Percentiles rank a stretch among this genome's conserved stretches.
Evolutionary conservation across 92 coral and sea anemone genomes (phyloP).

Genomic region (Palythoa grandiflora): DNA sequence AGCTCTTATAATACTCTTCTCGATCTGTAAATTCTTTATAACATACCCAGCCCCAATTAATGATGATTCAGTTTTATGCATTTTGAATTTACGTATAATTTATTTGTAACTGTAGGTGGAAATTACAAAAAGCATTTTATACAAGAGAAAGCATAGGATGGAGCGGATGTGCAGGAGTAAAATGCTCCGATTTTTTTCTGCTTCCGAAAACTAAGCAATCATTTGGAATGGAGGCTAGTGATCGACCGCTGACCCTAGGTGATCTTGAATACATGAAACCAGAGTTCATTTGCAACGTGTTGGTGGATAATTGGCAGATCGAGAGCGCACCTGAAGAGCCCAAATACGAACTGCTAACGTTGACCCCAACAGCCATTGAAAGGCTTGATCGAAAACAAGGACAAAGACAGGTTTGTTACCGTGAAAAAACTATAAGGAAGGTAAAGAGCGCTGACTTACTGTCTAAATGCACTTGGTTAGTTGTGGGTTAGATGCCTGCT

Average conservation of each 20-base stretch:
- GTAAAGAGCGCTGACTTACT: no score
- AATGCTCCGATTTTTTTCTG: slow-evolving; percentile 46
- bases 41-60: no score
- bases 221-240: slow-evolving; percentile 8
- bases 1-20: no score
- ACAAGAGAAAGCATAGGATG: slow-evolving; percentile 40
- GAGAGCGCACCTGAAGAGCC: slow-evolving; percentile 42
- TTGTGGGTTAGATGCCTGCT: no score
- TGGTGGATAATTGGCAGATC: slow-evolving; percentile 52
- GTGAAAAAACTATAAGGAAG: no score
- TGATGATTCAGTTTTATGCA: no score
- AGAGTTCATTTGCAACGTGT: slow-evolving; percentile 58
- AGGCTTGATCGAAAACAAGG: slow-evolving; percentile 54
- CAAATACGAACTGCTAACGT: slow-evolving; percentile 39
- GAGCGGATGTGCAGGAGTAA: slow-evolving; percentile 50
- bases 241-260: slow-evolving; percentile 45
- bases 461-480: no score
- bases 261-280: slow-evolving; percentile 56
- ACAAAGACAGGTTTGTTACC: slow-evolving; percentile 30
- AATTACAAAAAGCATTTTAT: slow-evolving; percentile 59
- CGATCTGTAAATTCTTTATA: no score
- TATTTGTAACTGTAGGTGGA: slow-evolving; percentile 55
- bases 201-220: not conserved
- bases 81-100: no score
- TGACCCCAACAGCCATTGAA: slow-evolving; percentile 62